Evolutionary conservation across 2,888 invertebrate species (phyloP).

Genomic region (Trypoxylon attenuatum): DNA sequence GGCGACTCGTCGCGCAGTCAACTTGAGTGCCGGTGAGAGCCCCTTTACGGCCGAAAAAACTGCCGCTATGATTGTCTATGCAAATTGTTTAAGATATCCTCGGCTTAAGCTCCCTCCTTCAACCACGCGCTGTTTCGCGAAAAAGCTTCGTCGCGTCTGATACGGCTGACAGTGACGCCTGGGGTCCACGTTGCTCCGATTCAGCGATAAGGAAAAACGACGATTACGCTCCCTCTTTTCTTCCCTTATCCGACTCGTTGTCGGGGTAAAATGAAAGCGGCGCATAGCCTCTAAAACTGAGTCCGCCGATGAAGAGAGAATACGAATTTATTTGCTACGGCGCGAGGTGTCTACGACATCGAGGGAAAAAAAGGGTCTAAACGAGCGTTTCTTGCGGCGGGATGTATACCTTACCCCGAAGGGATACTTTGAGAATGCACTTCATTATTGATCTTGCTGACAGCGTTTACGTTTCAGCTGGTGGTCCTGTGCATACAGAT

Average conservation of each 20-base stretch:
- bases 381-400: too few species aligned
- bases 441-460: conserved; percentile 55
- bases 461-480: conserved; percentile 45
- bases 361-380: too few species aligned
- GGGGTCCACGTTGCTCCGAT: conserved; percentile 4
- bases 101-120: conserved; percentile 40
- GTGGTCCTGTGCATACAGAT: conserved; percentile 31
- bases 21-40: conserved; percentile 63
- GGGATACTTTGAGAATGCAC: conserved; percentile 35
- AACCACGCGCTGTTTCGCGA: conserved; percentile 35
- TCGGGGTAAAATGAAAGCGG: background rate
- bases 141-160: background rate
- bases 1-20: conserved; percentile 53
- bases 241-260: background rate
- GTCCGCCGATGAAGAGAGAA: background rate
- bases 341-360: too few species aligned
- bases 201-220: background rate
- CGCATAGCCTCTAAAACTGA: background rate
- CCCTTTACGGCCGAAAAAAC: conserved; percentile 73
- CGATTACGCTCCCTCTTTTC: background rate
- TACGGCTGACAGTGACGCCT: conserved; percentile 13
- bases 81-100: conserved; percentile 75
- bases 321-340: too few species aligned
- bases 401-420: too few species aligned
- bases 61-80: conserved; percentile 74